Conservation (phyloP, 2,888 invertebrate genomes). For the Aphelenchoides bicaudatus region DNA sequence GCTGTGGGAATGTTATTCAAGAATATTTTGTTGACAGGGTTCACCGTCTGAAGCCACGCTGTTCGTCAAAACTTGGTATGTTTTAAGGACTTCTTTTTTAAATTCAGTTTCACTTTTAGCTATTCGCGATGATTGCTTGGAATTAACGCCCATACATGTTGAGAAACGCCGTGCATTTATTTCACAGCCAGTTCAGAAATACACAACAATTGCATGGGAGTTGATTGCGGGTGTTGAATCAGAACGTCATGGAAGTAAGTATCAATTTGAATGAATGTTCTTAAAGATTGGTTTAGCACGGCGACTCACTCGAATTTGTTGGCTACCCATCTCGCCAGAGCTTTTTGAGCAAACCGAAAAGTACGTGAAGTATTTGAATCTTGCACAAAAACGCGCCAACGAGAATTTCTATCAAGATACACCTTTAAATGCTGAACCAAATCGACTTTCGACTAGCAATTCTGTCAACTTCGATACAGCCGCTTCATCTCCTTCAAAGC, state of each 20-base stretch:
- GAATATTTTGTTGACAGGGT: constrained; percentile 23
- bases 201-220: constrained; percentile 20
- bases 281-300: constrained; percentile 7
- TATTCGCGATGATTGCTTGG: constrained; percentile 24
- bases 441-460: neutral
- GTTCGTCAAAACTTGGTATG: constrained; percentile 24
- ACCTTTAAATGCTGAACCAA: neutral
- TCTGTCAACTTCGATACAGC: neutral
- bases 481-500: neutral
- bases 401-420: constrained; percentile 10
- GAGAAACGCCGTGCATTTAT: constrained; percentile 11
- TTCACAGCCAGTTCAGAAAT: neutral
- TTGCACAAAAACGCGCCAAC: neutral
- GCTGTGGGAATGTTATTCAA: constrained; percentile 15
- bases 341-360: neutral
- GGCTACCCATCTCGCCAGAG: constrained; percentile 11
- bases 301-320: constrained; percentile 26
- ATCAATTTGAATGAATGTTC: neutral
- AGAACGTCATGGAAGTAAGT: neutral
- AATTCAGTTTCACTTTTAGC: constrained; percentile 2
- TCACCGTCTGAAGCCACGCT: constrained; percentile 23
- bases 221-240: constrained; percentile 21
- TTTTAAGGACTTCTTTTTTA: neutral
- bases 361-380: neutral
- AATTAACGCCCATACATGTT: constrained; percentile 9